These are phyloP conservation scores for Nannoperca obscura DNA, from an alignment of 2,797 vertebrate genomes.

Conservation along the genomic window DNA sequence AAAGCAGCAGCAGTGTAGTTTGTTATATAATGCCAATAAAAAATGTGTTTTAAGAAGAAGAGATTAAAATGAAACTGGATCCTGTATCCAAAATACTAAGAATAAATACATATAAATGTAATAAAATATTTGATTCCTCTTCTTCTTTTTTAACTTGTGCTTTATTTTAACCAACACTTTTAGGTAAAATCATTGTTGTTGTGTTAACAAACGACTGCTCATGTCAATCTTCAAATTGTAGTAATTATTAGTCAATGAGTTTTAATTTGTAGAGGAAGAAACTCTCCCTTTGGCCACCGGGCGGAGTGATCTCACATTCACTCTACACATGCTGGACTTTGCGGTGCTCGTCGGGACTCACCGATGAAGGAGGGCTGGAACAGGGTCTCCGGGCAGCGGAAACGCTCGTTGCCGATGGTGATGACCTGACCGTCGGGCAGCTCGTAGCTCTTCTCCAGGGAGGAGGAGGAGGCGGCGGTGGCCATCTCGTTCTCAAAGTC, in stretches of 20 bases:
- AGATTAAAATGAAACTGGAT: too few relatives aligned
- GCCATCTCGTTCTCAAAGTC: conserved; percentile 90
- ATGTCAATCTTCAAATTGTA: too few relatives aligned
- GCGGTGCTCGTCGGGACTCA: too few relatives aligned
- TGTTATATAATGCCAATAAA: not conserved
- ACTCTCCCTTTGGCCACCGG: not conserved
- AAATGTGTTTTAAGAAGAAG: too few relatives aligned
- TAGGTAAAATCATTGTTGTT: not conserved
- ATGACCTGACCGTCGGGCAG: conserved; percentile 97
- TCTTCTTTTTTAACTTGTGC: not conserved
- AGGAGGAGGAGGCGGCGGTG: conserved; percentile 88
- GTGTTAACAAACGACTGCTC: too few relatives aligned
- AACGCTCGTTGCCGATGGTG: conserved; percentile 97
- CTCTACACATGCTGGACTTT: not conserved
- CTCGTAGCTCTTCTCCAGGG: conserved; percentile 90
- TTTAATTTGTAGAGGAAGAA: not conserved
- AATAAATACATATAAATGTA: too few relatives aligned
- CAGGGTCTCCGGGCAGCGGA: conserved; percentile 96
- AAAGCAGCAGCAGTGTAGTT: not conserved
- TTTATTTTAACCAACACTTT: too few relatives aligned
- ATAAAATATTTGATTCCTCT: too few relatives aligned
- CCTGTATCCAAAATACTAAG: too few relatives aligned
- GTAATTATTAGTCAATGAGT: too few relatives aligned
- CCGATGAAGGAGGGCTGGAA: conserved; percentile 97
- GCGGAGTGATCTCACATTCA: not conserved